Conservation (phyloP, 92 coral and sea anemone genomes). For the Nematostella vectensis region DNA sequence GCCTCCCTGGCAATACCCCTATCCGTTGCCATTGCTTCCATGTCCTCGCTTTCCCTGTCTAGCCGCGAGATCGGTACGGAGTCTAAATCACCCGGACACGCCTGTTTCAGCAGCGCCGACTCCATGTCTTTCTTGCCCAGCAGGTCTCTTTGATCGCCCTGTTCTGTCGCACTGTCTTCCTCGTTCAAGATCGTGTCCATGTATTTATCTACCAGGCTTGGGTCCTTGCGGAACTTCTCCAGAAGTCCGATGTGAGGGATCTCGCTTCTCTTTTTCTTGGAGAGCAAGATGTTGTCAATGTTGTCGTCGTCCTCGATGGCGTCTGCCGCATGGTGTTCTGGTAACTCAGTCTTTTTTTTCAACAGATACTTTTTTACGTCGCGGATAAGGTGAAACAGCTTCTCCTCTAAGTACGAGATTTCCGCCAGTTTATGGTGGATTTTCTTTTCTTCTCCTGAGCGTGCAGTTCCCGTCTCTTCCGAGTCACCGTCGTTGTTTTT, state of each 20-base stretch:
- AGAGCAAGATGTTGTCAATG: slow-evolving; percentile 16
- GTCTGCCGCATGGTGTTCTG: slow-evolving; percentile 4
- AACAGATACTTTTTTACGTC: slow-evolving; percentile 59
- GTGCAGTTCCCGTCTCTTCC: slow-evolving; percentile 4
- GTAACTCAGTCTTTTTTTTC: slow-evolving; percentile 31
- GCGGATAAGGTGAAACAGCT: slow-evolving; percentile 43
- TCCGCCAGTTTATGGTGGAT: slow-evolving; percentile 65
- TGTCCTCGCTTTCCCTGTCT: slow-evolving; percentile 76
- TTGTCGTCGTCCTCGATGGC: slow-evolving; percentile 29
- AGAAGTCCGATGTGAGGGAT: slow-evolving; percentile 33
- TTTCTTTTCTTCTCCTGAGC: slow-evolving; percentile 29
- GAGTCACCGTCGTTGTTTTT: slow-evolving; percentile 14
- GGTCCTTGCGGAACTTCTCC: slow-evolving; percentile 51
- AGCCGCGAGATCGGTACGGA: slow-evolving; percentile 74
- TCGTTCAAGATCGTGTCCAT: slow-evolving; percentile 61
- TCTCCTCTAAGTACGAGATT: slow-evolving; percentile 42
- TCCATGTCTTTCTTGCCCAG: slow-evolving; percentile 58
- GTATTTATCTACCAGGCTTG: slow-evolving; percentile 66
- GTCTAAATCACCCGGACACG: slow-evolving; percentile 62
- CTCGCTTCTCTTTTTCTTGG: slow-evolving; percentile 23
- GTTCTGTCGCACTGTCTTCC: slow-evolving; percentile 35
- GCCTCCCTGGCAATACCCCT: slow-evolving; percentile 75
- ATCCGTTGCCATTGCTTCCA: slow-evolving; percentile 74
- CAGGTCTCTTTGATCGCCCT: slow-evolving; percentile 64
- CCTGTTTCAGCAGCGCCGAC: slow-evolving; percentile 47